phyloP scores from a whole-genome alignment of 2,888 invertebrate genomes.

The Meloe dianella region DNA sequence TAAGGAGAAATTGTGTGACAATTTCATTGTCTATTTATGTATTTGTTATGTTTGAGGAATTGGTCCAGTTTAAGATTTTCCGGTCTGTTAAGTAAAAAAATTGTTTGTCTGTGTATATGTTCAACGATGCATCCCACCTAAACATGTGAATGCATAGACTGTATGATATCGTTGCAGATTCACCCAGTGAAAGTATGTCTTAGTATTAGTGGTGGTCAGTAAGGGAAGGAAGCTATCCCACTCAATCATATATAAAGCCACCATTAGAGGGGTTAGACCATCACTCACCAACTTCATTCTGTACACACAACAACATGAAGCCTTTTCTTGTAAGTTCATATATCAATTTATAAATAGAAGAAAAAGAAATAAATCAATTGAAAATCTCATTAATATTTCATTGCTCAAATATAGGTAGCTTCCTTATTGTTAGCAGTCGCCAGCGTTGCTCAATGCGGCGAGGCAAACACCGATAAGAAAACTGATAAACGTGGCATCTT shows the following conservation, averaged over 20 bases:
- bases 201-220: slow-evolving; percentile 21
- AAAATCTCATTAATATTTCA: neutral
- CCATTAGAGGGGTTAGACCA: slow-evolving; percentile 42
- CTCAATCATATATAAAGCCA: slow-evolving; percentile 41
- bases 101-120: slow-evolving; percentile 18
- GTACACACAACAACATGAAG: slow-evolving; percentile 38
- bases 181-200: slow-evolving; percentile 43
- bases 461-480: slow-evolving; percentile 44
- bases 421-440: slow-evolving; percentile 46
- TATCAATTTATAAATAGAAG: neutral
- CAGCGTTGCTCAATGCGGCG: slow-evolving; percentile 43
- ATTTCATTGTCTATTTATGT: slow-evolving; percentile 7
- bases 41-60: neutral
- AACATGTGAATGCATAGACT: slow-evolving; percentile 31
- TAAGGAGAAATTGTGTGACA: neutral
- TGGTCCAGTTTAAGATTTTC: neutral
- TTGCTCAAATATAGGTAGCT: slow-evolving; percentile 36
- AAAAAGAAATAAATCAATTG: too few species aligned
- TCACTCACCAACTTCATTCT: slow-evolving; percentile 39
- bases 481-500: slow-evolving; percentile 48
- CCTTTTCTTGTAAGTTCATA: slow-evolving; percentile 41
- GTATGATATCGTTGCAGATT: slow-evolving; percentile 38
- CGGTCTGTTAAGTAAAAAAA: slow-evolving; percentile 1
- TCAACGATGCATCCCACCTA: slow-evolving; percentile 34
- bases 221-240: slow-evolving; percentile 43